These are phyloP conservation scores for Fulmarus glacialis DNA, from an alignment of 2,113 vertebrate species.

Conservation along the genomic window DNA sequence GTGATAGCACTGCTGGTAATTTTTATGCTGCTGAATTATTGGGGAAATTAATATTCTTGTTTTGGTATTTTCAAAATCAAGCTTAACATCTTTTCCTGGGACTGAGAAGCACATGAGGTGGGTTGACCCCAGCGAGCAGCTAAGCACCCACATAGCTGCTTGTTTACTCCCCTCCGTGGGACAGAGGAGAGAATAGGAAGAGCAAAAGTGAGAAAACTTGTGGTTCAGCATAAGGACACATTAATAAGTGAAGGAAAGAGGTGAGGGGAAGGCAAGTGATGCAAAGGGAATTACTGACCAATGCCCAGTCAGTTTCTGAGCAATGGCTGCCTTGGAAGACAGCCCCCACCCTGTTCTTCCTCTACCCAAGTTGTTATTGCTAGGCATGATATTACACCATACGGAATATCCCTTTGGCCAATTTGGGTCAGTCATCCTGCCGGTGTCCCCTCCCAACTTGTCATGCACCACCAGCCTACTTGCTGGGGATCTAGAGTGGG, in stretches of 20 bases:
- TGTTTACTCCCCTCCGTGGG: not conserved
- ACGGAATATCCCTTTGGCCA: not conserved
- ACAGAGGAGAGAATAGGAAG: not conserved
- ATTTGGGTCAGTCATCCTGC: not conserved
- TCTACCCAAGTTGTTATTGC: not conserved
- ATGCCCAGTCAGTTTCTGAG: not conserved
- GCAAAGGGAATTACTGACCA: not conserved
- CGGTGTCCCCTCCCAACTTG: rapidly evolving
- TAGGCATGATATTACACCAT: not conserved
- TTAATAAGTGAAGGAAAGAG: not conserved
- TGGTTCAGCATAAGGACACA: not conserved
- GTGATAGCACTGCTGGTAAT: not conserved
- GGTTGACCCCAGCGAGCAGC: not conserved
- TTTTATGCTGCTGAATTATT: not conserved
- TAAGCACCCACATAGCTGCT: not conserved
- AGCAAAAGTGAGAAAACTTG: not conserved
- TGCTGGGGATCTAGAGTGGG: not conserved
- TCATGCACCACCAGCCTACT: not conserved
- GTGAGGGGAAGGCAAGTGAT: not conserved
- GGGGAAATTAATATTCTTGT: not conserved
- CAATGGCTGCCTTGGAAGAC: not conserved
- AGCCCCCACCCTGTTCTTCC: not conserved
- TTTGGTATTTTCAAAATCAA: not conserved
- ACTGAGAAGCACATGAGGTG: not conserved
- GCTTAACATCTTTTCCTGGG: not conserved